phyloP scores from a whole-genome alignment of 2,113 vertebrate genomes.

The Mormoops blainvillei region DNA sequence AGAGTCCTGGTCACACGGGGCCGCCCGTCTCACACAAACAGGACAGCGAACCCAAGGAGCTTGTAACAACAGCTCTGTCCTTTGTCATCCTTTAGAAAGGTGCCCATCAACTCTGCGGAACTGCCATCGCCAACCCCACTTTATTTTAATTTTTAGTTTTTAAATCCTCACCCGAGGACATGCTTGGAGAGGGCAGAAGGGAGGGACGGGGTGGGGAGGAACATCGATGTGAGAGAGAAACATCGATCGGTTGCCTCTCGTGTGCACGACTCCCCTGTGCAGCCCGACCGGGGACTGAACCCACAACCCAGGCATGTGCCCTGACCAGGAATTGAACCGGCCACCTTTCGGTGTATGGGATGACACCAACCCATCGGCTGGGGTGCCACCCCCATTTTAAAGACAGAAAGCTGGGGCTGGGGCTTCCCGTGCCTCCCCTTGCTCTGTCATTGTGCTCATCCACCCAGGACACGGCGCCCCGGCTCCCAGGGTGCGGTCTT shows the following conservation, averaged over 20 bases:
- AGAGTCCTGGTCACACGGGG: accelerated
- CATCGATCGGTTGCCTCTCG: no score
- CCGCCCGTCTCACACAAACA: accelerated
- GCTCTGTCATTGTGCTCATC: accelerated
- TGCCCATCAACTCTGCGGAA: not conserved
- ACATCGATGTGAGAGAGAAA: no score
- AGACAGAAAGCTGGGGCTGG: not conserved
- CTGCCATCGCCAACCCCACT: accelerated
- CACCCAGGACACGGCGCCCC: not conserved
- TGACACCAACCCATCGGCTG: no score
- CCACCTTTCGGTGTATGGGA: no score
- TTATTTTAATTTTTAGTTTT: not conserved
- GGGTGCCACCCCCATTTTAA: no score
- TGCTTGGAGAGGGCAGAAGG: no score
- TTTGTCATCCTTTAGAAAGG: accelerated
- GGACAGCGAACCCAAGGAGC: not conserved
- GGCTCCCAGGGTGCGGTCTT: accelerated
- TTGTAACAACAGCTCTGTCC: not conserved
- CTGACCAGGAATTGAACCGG: no score
- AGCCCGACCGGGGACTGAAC: no score
- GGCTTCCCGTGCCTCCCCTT: accelerated
- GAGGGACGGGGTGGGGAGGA: no score
- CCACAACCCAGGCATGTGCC: no score
- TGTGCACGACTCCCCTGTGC: no score
- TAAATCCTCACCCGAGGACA: no score